A percentile compares a stretch with the other conserved stretches of the same genome.
Conservation (phyloP, 1,140 invertebrate genomes). For the Plectus sambesii region DNA sequence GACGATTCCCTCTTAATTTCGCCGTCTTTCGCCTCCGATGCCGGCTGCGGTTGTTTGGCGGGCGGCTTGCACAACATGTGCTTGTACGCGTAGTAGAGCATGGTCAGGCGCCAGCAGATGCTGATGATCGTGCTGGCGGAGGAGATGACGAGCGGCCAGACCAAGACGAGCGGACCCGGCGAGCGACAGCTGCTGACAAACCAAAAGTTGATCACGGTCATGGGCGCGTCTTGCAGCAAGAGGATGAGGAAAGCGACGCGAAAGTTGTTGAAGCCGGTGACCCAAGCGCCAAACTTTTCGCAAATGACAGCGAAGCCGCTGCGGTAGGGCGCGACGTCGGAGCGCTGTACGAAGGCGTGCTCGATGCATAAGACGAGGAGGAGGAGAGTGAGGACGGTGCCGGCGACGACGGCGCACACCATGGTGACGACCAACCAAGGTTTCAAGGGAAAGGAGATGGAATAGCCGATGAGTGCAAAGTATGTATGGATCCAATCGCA, state of each 20-base stretch:
- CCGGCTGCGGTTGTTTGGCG: too few relatives aligned
- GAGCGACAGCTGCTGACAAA: slow-evolving; percentile 36
- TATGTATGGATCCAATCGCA: slow-evolving; percentile 41
- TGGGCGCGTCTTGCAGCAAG: slow-evolving; percentile 35
- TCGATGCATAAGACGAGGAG: slow-evolving; percentile 40
- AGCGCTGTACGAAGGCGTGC: slow-evolving; percentile 38
- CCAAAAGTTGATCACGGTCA: slow-evolving; percentile 43
- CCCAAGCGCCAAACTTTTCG: slow-evolving; percentile 39
- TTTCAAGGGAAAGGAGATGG: slow-evolving; percentile 38
- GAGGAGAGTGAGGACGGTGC: slow-evolving; percentile 37
- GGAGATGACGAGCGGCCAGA: slow-evolving; percentile 37
- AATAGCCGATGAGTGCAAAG: slow-evolving; percentile 25
- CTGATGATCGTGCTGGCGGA: slow-evolving; percentile 23
- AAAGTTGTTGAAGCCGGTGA: slow-evolving; percentile 45
- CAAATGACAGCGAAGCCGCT: slow-evolving; percentile 34
- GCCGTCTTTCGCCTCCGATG: too few relatives aligned
- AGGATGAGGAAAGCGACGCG: slow-evolving; percentile 40
- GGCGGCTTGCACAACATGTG: slow-evolving; percentile 18
- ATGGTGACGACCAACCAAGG: slow-evolving; percentile 37
- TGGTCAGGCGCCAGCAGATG: slow-evolving; percentile 34
- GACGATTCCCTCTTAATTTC: too few relatives aligned
- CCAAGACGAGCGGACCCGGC: slow-evolving; percentile 29
- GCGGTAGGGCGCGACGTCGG: slow-evolving; percentile 32
- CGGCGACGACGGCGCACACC: slow-evolving; percentile 29
- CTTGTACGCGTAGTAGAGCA: slow-evolving; percentile 40